A percentile compares a stretch with the other conserved stretches of the same genome.
Conservation (phyloP, 2,113 vertebrate genomes). For the Dasyurus viverrinus region DNA sequence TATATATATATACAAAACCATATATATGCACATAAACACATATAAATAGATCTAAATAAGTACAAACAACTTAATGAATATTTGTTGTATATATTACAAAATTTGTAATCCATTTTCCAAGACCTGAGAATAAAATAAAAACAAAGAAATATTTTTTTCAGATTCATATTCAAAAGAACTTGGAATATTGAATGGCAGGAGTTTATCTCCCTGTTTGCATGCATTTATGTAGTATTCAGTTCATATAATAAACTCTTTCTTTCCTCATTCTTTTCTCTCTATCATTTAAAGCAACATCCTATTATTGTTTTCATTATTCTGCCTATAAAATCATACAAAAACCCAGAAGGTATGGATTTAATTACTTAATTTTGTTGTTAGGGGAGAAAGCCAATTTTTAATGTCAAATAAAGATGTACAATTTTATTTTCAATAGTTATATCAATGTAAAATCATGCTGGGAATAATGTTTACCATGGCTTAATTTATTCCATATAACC, state of each 20-base stretch:
- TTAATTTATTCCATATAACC: neutral
- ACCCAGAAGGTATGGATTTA: neutral
- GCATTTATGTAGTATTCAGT: neutral
- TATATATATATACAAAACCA: no score
- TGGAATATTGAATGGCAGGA: neutral
- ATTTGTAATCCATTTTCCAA: neutral
- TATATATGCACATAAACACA: no score
- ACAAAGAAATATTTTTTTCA: neutral
- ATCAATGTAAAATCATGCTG: neutral
- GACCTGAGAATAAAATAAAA: neutral
- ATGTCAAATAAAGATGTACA: neutral
- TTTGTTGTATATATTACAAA: neutral
- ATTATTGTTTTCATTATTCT: neutral
- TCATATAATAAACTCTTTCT: neutral
- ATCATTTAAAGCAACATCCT: neutral
- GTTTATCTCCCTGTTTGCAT: neutral
- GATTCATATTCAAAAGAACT: neutral
- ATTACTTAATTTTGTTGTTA: neutral
- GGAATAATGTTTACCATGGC: neutral
- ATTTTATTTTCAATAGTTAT: neutral
- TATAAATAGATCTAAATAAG: neutral
- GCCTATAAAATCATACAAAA: neutral
- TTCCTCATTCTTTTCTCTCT: neutral
- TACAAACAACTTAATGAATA: neutral
- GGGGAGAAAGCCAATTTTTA: neutral